Base-by-base conservation (phyloP, 1,140 invertebrate genomes). In the Nomia melanderi region DNA sequence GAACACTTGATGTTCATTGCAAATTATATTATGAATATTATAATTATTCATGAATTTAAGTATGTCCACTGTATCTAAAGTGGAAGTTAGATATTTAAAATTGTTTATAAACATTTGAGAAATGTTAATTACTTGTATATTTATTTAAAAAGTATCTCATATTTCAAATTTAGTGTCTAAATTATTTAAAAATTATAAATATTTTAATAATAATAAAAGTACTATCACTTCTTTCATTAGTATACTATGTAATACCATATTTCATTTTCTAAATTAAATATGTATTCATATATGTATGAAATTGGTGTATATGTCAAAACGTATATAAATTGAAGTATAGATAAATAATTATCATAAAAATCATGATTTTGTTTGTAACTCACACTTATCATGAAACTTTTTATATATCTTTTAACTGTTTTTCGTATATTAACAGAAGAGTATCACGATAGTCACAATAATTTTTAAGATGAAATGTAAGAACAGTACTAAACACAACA, bases 91-190 rank as follows among this genome's bases (percentile, higher is more conserved):
- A 57, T 59, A 47, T 36, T 69, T 67, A 17, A 59, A 44, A 59
- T n/a, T 41, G 39, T 67, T 67, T 75, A 75, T 44, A 75, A 67
- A 67, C 64, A 59, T 67, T 76, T 76, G 54, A 67, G 33, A 69
- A 57, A 67, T 57, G 47, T 66, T 17, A 14, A 75, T 29, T 57
- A 31, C 12, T 36, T 33, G 41, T n/a, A n/a, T n/a, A 25, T 56
- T 65, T 56, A 50, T 3, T 29, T 23, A 0, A 53, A 65, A 47
- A 62, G 20, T 36, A 31, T 9, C 39, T 44, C 25, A 73, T 17
- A 6, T 47, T 76, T 67, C 11, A 14, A 36, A 27, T 69, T 17
- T 25, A 41, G 17, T 67, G 57, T 36, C 1, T 20, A 33, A 4
- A 8, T 31, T 41, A 29, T 39, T 33, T 39, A 44, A 1, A 57